Conservation (phyloP, 1,140 invertebrate species). For the Tetragnatha versicolor region DNA sequence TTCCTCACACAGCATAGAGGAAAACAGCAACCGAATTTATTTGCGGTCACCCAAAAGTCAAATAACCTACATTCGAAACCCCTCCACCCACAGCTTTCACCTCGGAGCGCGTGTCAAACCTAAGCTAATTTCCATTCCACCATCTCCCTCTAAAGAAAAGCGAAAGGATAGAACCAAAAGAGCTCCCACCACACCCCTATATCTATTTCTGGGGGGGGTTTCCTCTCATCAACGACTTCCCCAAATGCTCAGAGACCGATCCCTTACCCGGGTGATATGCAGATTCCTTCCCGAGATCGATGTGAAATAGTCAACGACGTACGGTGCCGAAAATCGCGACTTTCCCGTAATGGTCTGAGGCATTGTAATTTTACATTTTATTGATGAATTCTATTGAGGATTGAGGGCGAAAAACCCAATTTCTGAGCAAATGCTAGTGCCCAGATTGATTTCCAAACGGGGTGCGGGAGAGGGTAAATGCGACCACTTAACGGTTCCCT, state of each 20-base stretch:
- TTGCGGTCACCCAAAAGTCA: no score
- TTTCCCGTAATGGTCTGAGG: constrained; percentile 34
- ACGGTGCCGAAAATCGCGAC: constrained; percentile 34
- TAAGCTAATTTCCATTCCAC: constrained; percentile 22
- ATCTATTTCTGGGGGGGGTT: constrained; percentile 25
- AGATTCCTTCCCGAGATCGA: constrained; percentile 37
- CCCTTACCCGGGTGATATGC: constrained; percentile 45
- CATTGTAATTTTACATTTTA: constrained; percentile 53
- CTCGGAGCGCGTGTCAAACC: background rate
- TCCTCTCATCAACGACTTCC: background rate
- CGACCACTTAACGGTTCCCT: constrained; percentile 5
- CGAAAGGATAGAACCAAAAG: constrained; percentile 2
- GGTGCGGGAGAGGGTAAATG: constrained; percentile 4
- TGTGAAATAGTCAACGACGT: constrained; percentile 49
- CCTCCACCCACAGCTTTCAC: background rate
- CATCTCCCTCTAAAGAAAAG: background rate
- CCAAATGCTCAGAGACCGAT: constrained; percentile 28
- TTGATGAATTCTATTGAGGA: no score
- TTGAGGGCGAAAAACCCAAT: constrained; percentile 43
- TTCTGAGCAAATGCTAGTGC: constrained; percentile 38
- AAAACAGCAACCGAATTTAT: no score
- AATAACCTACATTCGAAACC: no score
- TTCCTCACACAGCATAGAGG: no score
- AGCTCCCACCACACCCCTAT: no score
- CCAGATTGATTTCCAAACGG: constrained; percentile 25